Percentiles rank a stretch among this genome's conserved stretches.
phyloP scores from a whole-genome alignment of 2,888 invertebrate species.

The Cerceris rybyensis region DNA sequence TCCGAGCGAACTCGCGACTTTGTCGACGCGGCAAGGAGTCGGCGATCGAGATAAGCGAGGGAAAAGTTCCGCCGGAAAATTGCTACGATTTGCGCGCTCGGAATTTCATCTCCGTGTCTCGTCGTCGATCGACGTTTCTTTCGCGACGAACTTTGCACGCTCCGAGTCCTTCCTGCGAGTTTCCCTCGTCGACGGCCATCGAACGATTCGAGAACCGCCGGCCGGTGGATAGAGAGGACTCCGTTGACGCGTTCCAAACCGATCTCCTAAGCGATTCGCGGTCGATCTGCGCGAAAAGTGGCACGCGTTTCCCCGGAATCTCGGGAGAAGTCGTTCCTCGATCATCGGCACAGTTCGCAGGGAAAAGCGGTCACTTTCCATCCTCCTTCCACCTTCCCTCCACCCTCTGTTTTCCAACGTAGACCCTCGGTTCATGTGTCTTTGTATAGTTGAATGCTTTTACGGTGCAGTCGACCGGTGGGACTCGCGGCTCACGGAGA shows the following conservation, averaged over 20 bases:
- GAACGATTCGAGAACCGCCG: too few relatives aligned
- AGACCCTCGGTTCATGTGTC: conserved; percentile 32
- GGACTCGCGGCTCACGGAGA: conserved; percentile 19
- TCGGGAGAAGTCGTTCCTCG: conserved; percentile 10
- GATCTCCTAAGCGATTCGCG: not conserved
- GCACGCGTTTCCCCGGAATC: not conserved
- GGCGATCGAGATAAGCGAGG: too few relatives aligned
- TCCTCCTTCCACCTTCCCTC: conserved; percentile 13
- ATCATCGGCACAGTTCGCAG: conserved; percentile 26
- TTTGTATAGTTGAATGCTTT: conserved; percentile 44
- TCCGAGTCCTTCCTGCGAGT: too few relatives aligned
- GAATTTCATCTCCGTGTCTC: too few relatives aligned
- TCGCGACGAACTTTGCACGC: too few relatives aligned
- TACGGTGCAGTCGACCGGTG: conserved; percentile 37
- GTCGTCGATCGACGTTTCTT: too few relatives aligned
- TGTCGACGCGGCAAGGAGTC: too few relatives aligned
- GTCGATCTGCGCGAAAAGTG: not conserved
- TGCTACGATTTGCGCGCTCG: too few relatives aligned
- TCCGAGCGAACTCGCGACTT: too few relatives aligned
- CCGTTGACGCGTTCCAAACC: not conserved
- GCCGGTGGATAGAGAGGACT: not conserved
- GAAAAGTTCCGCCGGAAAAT: too few relatives aligned
- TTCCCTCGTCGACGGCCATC: too few relatives aligned
- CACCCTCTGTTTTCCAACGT: conserved; percentile 26
- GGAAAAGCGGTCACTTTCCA: conserved; percentile 9